Evolutionary conservation across 2,888 invertebrate species (phyloP), one percentile per base, ranked within the genome.

Genomic region (Falcaria lacertinaria): DNA sequence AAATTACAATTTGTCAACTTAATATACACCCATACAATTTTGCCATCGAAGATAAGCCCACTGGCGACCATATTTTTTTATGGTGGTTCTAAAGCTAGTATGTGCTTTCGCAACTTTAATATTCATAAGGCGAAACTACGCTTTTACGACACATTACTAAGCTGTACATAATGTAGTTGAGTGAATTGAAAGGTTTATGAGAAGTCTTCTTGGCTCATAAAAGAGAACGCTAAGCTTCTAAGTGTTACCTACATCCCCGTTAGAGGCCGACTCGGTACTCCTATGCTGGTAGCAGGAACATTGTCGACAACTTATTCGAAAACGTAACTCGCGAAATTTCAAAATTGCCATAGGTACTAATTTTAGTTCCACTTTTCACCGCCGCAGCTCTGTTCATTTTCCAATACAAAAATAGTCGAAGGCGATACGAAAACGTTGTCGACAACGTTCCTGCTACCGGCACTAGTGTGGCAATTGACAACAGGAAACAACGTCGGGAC

Each of bases 171-270:
- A 40, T 35, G 39, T 15, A 35, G 47, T 43, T 50, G 49, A 52
- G 51, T 60, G 56, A 52, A 48, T 52, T 47, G 41, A 46, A 41
- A 42, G 45, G 47, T 64, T 65, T 65, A 65, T 44, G 56, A 47
- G 46, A 17, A 49, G 58, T 57, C 56, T 59, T 56, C 50, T 46
- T 57, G 49, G 37, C 44, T 44, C 50, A 58, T 57, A 44, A 52
- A 43, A 42, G 40, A 35, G 45, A 41, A 38, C 40, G 38, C 35
- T 35, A 16, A 35, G n/a, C 35, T 16, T 13, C 16, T 14, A 37
- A 16, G 22, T 37, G 37, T 37, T 17, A 35, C 16, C 35, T 16
- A n/a, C n/a, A n/a, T n/a, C n/a, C 19, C 17, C 19, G 35, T 35
- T 35, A 16, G 35, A 17, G 13, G 15, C 35, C 19, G 19, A 16